Percentiles rank a stretch among this genome's conserved stretches.
Evolutionary conservation across 2,797 vertebrate genomes (phyloP).

Genomic region (Sardinella longiceps): DNA sequence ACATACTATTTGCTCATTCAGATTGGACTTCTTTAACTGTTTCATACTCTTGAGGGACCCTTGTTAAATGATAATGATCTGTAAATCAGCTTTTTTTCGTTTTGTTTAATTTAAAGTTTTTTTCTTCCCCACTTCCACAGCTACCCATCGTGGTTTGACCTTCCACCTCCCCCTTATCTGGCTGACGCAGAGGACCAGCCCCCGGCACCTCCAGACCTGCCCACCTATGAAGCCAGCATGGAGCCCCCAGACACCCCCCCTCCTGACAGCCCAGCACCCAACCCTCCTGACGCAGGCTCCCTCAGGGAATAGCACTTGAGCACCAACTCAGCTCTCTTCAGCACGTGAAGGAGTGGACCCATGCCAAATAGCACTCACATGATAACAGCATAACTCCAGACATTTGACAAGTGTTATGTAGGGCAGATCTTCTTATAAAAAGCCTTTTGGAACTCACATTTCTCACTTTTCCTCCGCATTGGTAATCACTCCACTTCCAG

Average conservation of each 20-base stretch:
- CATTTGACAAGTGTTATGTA: background rate
- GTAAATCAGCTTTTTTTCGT: background rate
- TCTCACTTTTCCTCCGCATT: background rate
- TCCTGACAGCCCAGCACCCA: background rate
- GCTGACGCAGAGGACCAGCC: background rate
- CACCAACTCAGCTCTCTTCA: background rate
- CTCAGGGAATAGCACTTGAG: background rate
- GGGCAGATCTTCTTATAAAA: background rate
- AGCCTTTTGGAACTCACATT: background rate
- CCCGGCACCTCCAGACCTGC: background rate
- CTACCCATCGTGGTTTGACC: constrained; percentile 22
- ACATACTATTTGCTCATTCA: background rate
- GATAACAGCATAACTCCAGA: background rate
- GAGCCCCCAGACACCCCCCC: background rate
- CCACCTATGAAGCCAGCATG: background rate
- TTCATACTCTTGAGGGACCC: background rate
- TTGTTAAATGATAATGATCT: background rate
- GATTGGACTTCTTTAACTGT: background rate
- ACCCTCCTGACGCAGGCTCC: background rate
- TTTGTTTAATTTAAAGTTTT: background rate
- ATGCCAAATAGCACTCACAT: background rate
- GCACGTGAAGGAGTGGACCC: background rate
- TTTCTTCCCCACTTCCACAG: background rate
- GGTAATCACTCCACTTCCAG: background rate
- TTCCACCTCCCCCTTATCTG: constrained; percentile 7